Evolutionary conservation across 2,888 invertebrate genomes (phyloP).

Genomic region (Phragmatobia fuliginosa): DNA sequence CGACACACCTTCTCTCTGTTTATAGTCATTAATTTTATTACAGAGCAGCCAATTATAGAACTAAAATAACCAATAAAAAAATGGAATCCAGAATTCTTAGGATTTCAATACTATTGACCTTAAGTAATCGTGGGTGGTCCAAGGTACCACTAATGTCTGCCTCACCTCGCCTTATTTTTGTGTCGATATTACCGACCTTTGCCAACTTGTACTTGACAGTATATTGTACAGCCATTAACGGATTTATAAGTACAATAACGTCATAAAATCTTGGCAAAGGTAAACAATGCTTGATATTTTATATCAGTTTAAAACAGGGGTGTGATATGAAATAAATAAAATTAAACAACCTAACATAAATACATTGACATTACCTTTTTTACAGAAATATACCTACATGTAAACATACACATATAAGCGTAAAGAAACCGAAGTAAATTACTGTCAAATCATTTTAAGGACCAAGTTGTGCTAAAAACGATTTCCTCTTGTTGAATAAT

Average conservation of each 20-base stretch:
- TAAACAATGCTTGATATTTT: constrained; percentile 5
- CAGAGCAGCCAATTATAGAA: not conserved
- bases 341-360: not conserved
- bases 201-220: constrained; percentile 20
- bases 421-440: too few species aligned
- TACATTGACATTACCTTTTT: too few species aligned
- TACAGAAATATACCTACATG: not conserved
- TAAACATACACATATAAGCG: too few species aligned
- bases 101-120: constrained; percentile 6
- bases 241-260: not conserved
- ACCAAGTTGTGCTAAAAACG: not conserved
- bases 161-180: constrained; percentile 31
- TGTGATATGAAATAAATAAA: not conserved
- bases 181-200: constrained; percentile 16
- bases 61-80: not conserved
- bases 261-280: not conserved
- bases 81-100: not conserved
- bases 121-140: constrained; percentile 18
- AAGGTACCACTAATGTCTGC: constrained; percentile 43
- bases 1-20: not conserved
- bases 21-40: not conserved
- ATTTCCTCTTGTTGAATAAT: constrained; percentile 49
- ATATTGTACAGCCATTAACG: constrained; percentile 13
- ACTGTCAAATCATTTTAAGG: not conserved
- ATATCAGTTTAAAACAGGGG: constrained; percentile 1